A percentile compares a stretch with the other conserved stretches of the same genome.
phyloP scores from a whole-genome alignment of 2,797 vertebrate genomes.

The Poeciliopsis gracilis region DNA sequence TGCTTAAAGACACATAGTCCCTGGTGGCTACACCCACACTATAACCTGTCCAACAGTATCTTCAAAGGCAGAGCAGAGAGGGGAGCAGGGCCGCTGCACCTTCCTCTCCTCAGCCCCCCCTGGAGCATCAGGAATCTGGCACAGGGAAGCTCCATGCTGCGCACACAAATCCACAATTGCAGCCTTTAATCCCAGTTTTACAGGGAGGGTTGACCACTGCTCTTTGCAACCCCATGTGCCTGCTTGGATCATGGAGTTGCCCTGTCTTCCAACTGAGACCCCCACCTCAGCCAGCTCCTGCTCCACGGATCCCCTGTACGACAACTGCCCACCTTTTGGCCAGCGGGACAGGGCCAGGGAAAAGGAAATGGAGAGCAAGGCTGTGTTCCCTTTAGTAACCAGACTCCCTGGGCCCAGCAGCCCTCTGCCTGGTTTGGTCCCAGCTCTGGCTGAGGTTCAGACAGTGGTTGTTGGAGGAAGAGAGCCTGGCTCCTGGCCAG shows the following conservation, averaged over 20 bases:
- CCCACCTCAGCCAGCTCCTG: slow-evolving; percentile 70
- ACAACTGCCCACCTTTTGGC: slow-evolving; percentile 72
- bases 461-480: slow-evolving; percentile 53
- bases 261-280: slow-evolving; percentile 65
- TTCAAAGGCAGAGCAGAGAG: slow-evolving; percentile 52
- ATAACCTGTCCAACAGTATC: slow-evolving; percentile 51
- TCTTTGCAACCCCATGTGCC: slow-evolving; percentile 54
- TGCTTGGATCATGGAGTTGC: slow-evolving; percentile 70
- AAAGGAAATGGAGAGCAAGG: slow-evolving; percentile 61
- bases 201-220: slow-evolving; percentile 55
- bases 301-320: slow-evolving; percentile 71
- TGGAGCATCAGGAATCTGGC: slow-evolving; percentile 52
- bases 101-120: slow-evolving; percentile 26
- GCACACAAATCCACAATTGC: slow-evolving; percentile 54
- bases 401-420: slow-evolving; percentile 53
- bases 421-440: slow-evolving; percentile 57
- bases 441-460: slow-evolving; percentile 69
- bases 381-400: slow-evolving; percentile 59
- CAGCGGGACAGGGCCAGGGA: slow-evolving; percentile 59
- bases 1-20: slow-evolving; percentile 66
- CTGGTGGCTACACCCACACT: slow-evolving; percentile 29
- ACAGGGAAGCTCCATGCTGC: slow-evolving; percentile 45
- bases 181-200: slow-evolving; percentile 48
- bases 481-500: slow-evolving; percentile 72
- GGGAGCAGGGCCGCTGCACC: slow-evolving; percentile 51